Evolutionary conservation across 2,113 vertebrate species (phyloP), one percentile per base, ranked within the genome.

Genomic region (Urocolius indicus): DNA sequence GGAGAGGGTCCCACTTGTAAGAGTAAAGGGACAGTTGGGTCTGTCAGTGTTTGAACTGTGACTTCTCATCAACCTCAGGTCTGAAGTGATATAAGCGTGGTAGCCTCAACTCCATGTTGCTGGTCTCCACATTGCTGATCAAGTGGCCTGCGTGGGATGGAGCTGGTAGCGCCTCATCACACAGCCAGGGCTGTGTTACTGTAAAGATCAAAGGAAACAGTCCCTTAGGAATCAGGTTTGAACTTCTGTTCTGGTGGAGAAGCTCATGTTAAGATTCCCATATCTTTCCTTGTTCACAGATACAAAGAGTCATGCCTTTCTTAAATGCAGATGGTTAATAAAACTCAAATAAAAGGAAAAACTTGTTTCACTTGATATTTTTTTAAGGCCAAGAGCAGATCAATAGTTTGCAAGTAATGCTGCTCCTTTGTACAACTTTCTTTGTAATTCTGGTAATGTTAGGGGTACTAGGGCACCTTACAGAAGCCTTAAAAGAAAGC

Each of bases 401-500:
- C 58, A 38, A 36, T 76, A 54, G 52, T 96, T 96, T 84, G 91
- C 86, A 94, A 84, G 63, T 78, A 87, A 87, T 65, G 48, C 93
- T 97, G 92, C 90, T 96, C 83, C 71, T 97, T 91, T 95, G 46
- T 81, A 66, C 41, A 80, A 59, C 90, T 92, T 94, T 93, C 55
- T 95, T 96, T 17, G 27, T 90, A 87, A 89, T 92, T 68, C 63
- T 89, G 76, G 91, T 95, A 48, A 91, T 80, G 61, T 93, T 91
- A 95, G 95, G 96, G 96, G 93, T 96, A 93, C 96, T 86, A 63
- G 80, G 93, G 94, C 88, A 97, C 97, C 97, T 97, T 97, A 92
- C 80, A 95, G 96, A 97, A 97, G 98, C 98, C 98, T 98, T 98
- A 98, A 96, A 93, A 76, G 90, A 93, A 93, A 96, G 93, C 75